phyloP scores from a whole-genome alignment of 2,888 invertebrate genomes.

The Agrotis segetum region DNA sequence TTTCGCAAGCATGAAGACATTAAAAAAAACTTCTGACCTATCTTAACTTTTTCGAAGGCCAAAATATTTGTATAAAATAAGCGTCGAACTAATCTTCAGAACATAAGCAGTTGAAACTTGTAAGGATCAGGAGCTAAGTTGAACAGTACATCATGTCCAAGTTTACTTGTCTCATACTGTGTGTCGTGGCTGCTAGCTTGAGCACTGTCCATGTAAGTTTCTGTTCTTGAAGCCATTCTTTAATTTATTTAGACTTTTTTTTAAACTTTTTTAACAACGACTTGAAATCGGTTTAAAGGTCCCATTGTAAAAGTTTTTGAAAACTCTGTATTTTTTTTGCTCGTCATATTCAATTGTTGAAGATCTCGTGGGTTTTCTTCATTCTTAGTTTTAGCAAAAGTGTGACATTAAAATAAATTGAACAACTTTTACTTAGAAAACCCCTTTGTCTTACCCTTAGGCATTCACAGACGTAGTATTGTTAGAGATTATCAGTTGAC shows the following conservation, averaged over 20 bases:
- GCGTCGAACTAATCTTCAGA: neutral
- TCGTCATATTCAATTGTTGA: too few relatives aligned
- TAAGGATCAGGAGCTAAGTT: slow-evolving; percentile 11
- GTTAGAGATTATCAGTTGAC: too few relatives aligned
- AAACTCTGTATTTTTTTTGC: neutral
- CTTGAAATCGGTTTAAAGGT: too few relatives aligned
- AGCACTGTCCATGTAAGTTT: slow-evolving; percentile 39
- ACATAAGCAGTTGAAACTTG: slow-evolving; percentile 26
- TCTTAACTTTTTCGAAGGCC: slow-evolving; percentile 5
- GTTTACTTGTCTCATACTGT: slow-evolving; percentile 28
- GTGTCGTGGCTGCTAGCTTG: slow-evolving; percentile 32
- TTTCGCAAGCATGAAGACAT: neutral
- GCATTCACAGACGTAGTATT: too few relatives aligned
- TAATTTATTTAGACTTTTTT: neutral
- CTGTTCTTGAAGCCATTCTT: too few relatives aligned
- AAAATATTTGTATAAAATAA: slow-evolving; percentile 19
- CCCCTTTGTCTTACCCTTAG: too few relatives aligned
- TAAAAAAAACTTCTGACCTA: neutral
- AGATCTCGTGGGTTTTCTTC: too few relatives aligned
- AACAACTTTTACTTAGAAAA: too few relatives aligned
- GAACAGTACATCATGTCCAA: slow-evolving; percentile 39
- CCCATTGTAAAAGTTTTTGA: too few relatives aligned
- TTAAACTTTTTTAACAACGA: too few relatives aligned
- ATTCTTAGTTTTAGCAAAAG: too few relatives aligned
- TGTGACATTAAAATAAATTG: too few relatives aligned